Conservation (phyloP, 2,797 vertebrate genomes). For the Eulemur mongoz region DNA sequence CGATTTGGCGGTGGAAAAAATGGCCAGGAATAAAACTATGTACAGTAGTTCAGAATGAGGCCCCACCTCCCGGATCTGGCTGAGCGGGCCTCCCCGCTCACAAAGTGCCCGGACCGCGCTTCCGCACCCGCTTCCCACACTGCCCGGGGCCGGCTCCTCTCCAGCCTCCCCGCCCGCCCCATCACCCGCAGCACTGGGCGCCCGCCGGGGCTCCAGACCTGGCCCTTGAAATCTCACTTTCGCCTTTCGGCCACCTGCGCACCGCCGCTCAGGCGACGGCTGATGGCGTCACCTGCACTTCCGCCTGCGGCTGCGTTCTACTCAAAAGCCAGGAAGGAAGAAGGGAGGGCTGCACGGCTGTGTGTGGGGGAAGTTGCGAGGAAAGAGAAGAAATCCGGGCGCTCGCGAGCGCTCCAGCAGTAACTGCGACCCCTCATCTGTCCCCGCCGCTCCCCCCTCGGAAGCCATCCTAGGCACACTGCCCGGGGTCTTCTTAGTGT, state of each 20-base stretch:
- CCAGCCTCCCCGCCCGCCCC: neutral
- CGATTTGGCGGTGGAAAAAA: neutral
- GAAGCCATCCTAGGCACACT: neutral
- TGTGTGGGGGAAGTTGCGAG: conserved; percentile 41
- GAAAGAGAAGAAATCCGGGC: neutral
- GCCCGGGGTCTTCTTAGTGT: neutral
- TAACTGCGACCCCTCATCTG: neutral
- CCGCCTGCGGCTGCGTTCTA: conserved; percentile 71
- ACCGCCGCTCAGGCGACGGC: neutral
- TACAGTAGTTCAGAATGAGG: neutral
- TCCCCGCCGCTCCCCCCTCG: neutral
- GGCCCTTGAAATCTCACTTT: neutral
- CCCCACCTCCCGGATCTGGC: conserved; percentile 41
- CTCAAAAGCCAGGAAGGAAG: conserved; percentile 51
- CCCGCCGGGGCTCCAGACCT: accelerated
- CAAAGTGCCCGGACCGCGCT: neutral
- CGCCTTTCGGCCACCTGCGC: conserved; percentile 13
- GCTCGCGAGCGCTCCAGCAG: neutral
- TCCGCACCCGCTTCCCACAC: neutral
- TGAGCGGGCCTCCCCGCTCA: neutral
- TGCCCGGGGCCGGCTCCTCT: neutral
- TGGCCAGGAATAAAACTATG: neutral
- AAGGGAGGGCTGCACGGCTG: conserved; percentile 29
- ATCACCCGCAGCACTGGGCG: too few relatives aligned
- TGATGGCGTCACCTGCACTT: conserved; percentile 74